A percentile compares a stretch with the other conserved stretches of the same genome.
These are phyloP conservation scores for Lamellibrachia luymesi DNA, from an alignment of 1,140 invertebrate species.

Conservation along the genomic window DNA sequence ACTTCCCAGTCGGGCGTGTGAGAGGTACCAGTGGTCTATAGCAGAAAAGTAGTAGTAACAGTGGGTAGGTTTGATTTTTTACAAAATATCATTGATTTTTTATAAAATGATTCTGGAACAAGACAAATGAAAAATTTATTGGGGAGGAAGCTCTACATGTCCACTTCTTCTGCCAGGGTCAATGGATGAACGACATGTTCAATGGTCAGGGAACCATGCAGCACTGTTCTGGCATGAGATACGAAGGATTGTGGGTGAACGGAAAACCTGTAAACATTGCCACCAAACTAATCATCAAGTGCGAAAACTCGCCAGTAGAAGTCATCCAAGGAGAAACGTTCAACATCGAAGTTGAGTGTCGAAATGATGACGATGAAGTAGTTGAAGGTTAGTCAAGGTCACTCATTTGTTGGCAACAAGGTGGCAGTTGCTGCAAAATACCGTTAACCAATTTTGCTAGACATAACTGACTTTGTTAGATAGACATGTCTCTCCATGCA, in stretches of 20 bases:
- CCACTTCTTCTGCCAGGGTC: constrained; percentile 38
- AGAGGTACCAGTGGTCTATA: too few relatives aligned
- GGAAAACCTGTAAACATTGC: constrained; percentile 45
- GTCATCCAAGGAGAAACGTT: constrained; percentile 46
- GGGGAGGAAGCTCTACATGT: too few relatives aligned
- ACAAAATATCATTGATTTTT: background rate
- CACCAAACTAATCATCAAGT: constrained; percentile 44
- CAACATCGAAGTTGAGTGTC: constrained; percentile 42
- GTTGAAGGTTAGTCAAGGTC: constrained; percentile 38
- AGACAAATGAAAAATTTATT: background rate
- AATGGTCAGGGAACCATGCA: constrained; percentile 47
- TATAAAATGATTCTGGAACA: too few relatives aligned
- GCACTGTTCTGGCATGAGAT: constrained; percentile 50
- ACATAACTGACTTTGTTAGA: too few relatives aligned
- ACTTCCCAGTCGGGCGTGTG: too few relatives aligned
- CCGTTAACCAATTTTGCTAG: too few relatives aligned
- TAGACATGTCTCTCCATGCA: too few relatives aligned
- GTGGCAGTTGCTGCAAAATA: background rate
- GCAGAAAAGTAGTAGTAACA: too few relatives aligned
- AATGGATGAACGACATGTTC: constrained; percentile 49
- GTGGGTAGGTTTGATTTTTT: background rate
- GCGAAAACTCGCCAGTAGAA: constrained; percentile 31
- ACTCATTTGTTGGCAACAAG: background rate
- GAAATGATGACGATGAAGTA: constrained; percentile 41
- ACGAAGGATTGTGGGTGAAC: constrained; percentile 48